Percentiles rank a stretch among this genome's conserved stretches.
Evolutionary conservation across 2,113 vertebrate species (phyloP).

Genomic region (Stegastes partitus): DNA sequence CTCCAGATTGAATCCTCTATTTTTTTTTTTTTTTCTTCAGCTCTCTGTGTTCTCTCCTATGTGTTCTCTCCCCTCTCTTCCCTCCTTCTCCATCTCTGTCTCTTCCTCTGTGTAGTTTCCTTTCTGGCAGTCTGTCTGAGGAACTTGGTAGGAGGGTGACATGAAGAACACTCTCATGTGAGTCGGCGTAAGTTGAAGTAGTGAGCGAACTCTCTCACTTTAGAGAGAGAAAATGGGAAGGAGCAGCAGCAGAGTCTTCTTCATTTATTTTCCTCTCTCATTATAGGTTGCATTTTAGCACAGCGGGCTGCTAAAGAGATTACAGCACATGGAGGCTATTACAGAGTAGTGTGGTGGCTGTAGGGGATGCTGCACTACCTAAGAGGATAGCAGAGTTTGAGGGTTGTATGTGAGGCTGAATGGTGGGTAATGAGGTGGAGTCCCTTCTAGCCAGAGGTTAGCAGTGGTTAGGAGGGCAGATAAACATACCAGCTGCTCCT

Average conservation of each 20-base stretch:
- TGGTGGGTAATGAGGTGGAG: slow-evolving; percentile 79
- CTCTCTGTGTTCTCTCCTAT: slow-evolving; percentile 63
- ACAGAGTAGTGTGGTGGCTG: slow-evolving; percentile 40
- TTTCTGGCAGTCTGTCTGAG: slow-evolving; percentile 60
- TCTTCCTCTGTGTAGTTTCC: slow-evolving; percentile 53
- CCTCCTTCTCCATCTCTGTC: slow-evolving; percentile 41
- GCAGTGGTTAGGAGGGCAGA: slow-evolving; percentile 71
- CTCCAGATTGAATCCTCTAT: slow-evolving; percentile 64
- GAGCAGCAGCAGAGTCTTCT: slow-evolving; percentile 50
- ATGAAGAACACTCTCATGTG: slow-evolving; percentile 63
- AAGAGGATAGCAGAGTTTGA: slow-evolving; percentile 53
- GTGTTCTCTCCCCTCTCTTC: slow-evolving; percentile 55
- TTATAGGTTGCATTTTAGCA: slow-evolving; percentile 51
- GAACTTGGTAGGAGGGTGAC: slow-evolving; percentile 69
- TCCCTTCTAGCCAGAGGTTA: slow-evolving; percentile 74
- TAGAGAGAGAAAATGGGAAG: slow-evolving; percentile 21
- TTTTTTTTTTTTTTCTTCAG: no score
- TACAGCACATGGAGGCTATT: slow-evolving; percentile 39
- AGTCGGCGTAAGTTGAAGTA: slow-evolving; percentile 58
- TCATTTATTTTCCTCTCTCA: slow-evolving; percentile 20
- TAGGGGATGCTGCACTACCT: slow-evolving; percentile 34
- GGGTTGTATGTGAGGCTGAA: slow-evolving; percentile 58
- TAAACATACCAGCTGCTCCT: slow-evolving; percentile 75
- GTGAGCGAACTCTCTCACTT: slow-evolving; percentile 44
- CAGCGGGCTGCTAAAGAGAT: slow-evolving; percentile 52